Evolutionary conservation across 2,888 invertebrate genomes (phyloP), one percentile per base, ranked within the genome.

Genomic region (Mactromeris polynyma): DNA sequence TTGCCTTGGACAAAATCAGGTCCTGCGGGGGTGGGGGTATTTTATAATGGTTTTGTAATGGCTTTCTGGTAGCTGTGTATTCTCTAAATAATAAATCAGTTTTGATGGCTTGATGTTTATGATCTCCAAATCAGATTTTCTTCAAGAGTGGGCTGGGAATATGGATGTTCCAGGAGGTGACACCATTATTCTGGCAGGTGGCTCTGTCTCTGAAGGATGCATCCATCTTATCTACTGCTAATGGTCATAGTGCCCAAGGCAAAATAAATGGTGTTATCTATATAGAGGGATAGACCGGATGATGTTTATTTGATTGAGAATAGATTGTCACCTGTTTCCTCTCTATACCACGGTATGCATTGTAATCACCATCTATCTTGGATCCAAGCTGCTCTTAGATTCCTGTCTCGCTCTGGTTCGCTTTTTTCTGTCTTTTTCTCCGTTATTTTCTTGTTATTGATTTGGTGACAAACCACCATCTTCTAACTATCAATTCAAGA

Each of bases 301-400:
- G 58, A 64, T 64, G 9, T 21, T 64, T 64, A 64, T 64, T 64
- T 64, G 58, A 64, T 26, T n/a, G n/a, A 64, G n/a, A 21, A 11
- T 64, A 64, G n/a, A 64, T 26, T 64, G 58, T 26, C 58, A 64
- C 58, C 58, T 64, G 58, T 64, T n/a, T 64, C 58, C 58, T 7
- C 58, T 4, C n/a, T 26, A 64, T 26, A 64, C 26, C n/a, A 64
- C 11, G n/a, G n/a, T n/a, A 64, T 2, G 26, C 6, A n/a, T n/a
- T n/a, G 6, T 64, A 64, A 64, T 64, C 26, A 64, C 58, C 26
- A 26, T 64, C 58, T 26, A 64, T 64, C 58, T 64, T 64, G 21
- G 11, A 64, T 26, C 58, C 9, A 2, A 21, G 58, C 9, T n/a
- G 11, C 3, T 4, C n/a, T 26, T 26, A 64, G 58, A 64, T 9